Evolutionary conservation across 2,797 vertebrate species (phyloP).

Genomic region (Silurus lanzhouensis): DNA sequence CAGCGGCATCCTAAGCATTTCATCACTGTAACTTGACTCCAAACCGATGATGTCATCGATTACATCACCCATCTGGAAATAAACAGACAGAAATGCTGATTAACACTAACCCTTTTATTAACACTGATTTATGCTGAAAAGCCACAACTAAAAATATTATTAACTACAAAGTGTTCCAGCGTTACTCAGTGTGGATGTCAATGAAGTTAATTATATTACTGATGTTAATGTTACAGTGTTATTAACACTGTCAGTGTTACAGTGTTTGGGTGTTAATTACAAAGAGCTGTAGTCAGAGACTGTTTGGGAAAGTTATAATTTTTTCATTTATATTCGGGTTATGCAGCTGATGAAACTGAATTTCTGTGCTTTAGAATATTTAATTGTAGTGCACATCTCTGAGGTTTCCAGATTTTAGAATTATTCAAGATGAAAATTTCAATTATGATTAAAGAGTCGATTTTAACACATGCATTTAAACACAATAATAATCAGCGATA

Average conservation of each 20-base stretch:
- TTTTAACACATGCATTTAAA: no score
- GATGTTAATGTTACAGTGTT: background rate
- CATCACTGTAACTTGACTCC: constrained; percentile 98
- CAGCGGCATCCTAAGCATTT: constrained; percentile 89
- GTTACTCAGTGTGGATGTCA: background rate
- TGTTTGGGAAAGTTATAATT: background rate
- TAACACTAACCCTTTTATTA: background rate
- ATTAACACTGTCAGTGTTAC: background rate
- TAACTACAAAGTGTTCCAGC: background rate
- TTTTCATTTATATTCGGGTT: background rate
- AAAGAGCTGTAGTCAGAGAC: background rate
- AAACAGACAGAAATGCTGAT: background rate
- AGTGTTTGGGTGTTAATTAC: background rate
- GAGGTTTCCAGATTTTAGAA: no score
- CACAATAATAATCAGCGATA: no score
- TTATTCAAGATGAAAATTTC: no score
- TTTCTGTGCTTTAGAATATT: background rate
- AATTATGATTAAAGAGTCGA: no score
- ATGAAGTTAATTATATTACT: no score
- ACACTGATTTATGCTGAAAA: background rate
- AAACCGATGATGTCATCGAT: constrained; percentile 98
- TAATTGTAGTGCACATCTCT: background rate
- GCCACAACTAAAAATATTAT: background rate
- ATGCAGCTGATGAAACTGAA: background rate
- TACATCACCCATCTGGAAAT: constrained; percentile 94